Evolutionary conservation across 2,797 vertebrate species (phyloP).

Genomic region (Pangasius djambal): DNA sequence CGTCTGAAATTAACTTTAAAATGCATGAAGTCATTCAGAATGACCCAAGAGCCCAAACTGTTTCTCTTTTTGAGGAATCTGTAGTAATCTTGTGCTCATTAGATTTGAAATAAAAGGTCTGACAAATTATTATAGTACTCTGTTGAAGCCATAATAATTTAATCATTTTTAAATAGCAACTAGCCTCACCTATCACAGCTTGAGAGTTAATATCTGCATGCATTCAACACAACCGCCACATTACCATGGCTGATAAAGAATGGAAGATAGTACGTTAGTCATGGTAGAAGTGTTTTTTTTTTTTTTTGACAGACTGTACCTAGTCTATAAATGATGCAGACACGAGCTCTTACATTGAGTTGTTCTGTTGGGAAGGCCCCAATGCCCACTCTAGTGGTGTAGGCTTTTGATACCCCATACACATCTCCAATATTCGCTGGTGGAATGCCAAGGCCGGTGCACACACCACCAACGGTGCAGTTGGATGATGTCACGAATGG

Average conservation of each 20-base stretch:
- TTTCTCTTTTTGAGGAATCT: not conserved
- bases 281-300: not conserved
- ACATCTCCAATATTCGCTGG: slow-evolving; percentile 93
- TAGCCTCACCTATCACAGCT: not conserved
- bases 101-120: not conserved
- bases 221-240: not conserved
- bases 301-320: not conserved
- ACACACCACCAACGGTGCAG: slow-evolving; percentile 95
- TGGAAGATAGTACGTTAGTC: not conserved
- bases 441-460: slow-evolving; percentile 94
- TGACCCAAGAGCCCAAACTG: not conserved
- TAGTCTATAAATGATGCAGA: not conserved
- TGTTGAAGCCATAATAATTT: not conserved
- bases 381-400: slow-evolving; percentile 95
- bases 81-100: not conserved
- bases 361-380: slow-evolving; percentile 98
- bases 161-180: not conserved
- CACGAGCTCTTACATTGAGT: slow-evolving; percentile 85
- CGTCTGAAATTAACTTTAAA: not conserved
- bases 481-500: slow-evolving; percentile 99
- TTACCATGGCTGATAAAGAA: not conserved
- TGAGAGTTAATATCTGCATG: not conserved
- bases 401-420: slow-evolving; percentile 94
- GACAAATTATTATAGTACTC: not conserved
- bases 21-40: not conserved